Conservation (phyloP, 2,797 vertebrate species). For the Pygocentrus nattereri region DNA sequence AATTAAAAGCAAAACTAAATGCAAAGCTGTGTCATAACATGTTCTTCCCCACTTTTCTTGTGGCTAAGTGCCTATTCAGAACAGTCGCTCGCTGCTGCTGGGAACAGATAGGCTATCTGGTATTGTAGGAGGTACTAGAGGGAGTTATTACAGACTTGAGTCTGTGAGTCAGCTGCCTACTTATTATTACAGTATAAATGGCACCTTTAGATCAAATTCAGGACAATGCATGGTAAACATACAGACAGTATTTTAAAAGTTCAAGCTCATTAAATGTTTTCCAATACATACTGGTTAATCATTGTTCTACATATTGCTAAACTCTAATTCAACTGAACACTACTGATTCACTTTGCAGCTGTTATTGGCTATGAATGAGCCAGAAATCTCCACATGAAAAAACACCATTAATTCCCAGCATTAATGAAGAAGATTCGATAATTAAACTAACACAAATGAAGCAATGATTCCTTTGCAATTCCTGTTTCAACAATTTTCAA, state of each 20-base stretch:
- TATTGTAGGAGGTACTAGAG: neutral
- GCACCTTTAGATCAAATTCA: neutral
- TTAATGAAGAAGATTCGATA: neutral
- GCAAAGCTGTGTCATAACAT: too few relatives aligned
- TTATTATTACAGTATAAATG: neutral
- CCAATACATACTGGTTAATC: neutral
- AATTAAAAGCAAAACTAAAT: neutral
- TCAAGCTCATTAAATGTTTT: neutral
- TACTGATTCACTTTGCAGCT: neutral
- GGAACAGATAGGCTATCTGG: constrained; percentile 24
- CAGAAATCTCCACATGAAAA: constrained; percentile 1
- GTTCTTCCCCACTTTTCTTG: too few relatives aligned
- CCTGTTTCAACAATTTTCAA: neutral
- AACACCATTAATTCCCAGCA: constrained; percentile 10
- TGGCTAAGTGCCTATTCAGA: neutral
- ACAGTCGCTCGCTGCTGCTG: constrained; percentile 8
- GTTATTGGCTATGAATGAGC: neutral
- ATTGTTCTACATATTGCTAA: neutral
- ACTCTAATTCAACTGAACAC: neutral
- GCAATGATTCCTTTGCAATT: too few relatives aligned
- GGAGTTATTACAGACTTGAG: neutral
- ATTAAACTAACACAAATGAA: neutral
- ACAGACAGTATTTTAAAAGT: neutral
- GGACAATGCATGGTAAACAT: neutral
- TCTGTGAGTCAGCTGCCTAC: neutral